Conservation (phyloP, 2,113 vertebrate species). For the Alces alces region DNA sequence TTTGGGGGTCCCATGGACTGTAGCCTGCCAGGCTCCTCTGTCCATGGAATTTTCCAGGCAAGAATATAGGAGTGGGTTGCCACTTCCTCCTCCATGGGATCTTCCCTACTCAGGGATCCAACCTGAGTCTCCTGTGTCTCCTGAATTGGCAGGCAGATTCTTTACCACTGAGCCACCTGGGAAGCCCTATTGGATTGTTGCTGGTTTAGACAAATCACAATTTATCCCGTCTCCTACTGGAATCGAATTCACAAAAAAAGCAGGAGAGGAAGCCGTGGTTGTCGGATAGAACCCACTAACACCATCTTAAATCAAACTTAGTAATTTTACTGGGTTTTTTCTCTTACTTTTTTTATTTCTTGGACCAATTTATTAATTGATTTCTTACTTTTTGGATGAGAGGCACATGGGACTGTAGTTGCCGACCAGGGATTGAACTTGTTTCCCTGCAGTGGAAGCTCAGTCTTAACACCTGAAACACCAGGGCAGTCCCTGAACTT, state of each 20-base stretch:
- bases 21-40: not conserved
- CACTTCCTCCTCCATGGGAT: not conserved
- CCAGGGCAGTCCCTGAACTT: not conserved
- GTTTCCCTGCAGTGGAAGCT: not conserved
- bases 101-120: not conserved
- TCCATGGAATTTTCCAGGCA: not conserved
- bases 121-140: not conserved
- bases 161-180: not conserved
- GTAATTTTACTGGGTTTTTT: not conserved
- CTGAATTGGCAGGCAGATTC: not conserved
- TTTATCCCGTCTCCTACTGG: not conserved
- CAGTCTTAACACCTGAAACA: not conserved
- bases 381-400: not conserved
- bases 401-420: not conserved
- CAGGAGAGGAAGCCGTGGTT: too few relatives aligned
- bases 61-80: not conserved
- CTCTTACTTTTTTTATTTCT: not conserved
- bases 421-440: not conserved
- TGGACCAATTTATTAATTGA: not conserved
- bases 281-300: not conserved
- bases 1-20: not conserved
- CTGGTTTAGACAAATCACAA: not conserved
- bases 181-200: not conserved
- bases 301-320: not conserved
- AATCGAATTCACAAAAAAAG: not conserved